Conservation (phyloP, 2,888 invertebrate species). For the Aethes cnicana region DNA sequence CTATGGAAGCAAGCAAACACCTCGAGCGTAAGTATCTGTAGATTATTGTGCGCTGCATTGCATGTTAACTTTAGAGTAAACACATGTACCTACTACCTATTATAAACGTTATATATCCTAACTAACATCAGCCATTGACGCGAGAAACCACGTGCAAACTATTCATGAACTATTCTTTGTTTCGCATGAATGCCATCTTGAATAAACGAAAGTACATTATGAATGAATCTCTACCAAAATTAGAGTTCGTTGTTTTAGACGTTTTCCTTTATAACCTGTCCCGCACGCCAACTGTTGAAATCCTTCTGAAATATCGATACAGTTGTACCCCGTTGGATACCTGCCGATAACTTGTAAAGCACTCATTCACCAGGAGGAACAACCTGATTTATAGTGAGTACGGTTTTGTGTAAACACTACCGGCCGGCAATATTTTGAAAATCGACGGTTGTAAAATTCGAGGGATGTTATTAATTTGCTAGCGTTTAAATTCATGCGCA, state of each 20-base stretch:
- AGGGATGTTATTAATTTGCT: slow-evolving; percentile 15
- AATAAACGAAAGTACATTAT: too few species aligned
- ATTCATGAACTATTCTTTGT: too few species aligned
- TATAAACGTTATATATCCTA: too few species aligned
- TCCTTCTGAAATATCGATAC: slow-evolving; percentile 58
- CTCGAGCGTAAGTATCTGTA: too few species aligned
- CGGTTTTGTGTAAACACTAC: slow-evolving; percentile 38
- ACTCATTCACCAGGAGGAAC: slow-evolving; percentile 34
- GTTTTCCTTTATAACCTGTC: slow-evolving; percentile 3
- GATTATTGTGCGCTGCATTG: too few species aligned
- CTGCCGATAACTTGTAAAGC: slow-evolving; percentile 28
- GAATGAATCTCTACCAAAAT: too few species aligned
- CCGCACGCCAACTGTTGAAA: slow-evolving; percentile 38
- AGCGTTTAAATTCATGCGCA: slow-evolving; percentile 1
- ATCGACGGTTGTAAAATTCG: slow-evolving; percentile 10
- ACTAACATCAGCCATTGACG: too few species aligned
- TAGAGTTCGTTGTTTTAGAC: too few species aligned
- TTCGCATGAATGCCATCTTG: too few species aligned
- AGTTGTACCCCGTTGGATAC: slow-evolving; percentile 40
- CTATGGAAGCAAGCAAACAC: too few species aligned
- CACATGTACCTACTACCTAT: not conserved
- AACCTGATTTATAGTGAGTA: slow-evolving; percentile 51
- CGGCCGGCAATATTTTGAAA: slow-evolving; percentile 13
- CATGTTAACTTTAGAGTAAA: not conserved
- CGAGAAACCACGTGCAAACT: too few species aligned